Evolutionary conservation across 2,888 invertebrate species (phyloP).

Genomic region (Drosophila antonietae): DNA sequence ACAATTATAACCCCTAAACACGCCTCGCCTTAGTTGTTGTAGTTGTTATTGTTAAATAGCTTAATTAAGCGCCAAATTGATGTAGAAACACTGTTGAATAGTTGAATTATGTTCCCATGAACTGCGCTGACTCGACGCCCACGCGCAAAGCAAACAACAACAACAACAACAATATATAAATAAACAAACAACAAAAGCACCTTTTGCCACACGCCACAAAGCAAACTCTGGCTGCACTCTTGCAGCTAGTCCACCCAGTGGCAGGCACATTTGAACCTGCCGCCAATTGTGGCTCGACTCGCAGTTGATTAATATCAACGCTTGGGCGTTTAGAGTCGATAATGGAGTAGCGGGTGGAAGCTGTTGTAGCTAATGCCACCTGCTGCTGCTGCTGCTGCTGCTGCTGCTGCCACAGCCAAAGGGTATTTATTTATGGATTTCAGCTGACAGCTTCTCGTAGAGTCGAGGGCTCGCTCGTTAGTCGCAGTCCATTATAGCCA

Average conservation of each 20-base stretch:
- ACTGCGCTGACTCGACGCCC: conserved; percentile 64
- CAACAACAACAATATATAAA: conserved; percentile 9
- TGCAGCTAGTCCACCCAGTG: conserved; percentile 50
- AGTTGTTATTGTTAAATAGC: conserved; percentile 59
- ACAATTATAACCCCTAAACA: conserved; percentile 17
- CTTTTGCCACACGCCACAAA: conserved; percentile 65
- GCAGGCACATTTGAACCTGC: conserved; percentile 62
- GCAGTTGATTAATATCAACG: conserved; percentile 70
- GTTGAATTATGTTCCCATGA: conserved; percentile 63
- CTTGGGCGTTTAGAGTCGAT: conserved; percentile 22
- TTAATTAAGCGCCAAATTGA: conserved; percentile 67
- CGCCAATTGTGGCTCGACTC: conserved; percentile 38
- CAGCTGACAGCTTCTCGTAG: not conserved
- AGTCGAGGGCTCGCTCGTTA: conserved; percentile 16
- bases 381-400: conserved; percentile 1
- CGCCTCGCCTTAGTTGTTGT: conserved; percentile 16
- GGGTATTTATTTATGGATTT: conserved; percentile 10
- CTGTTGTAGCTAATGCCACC: conserved; percentile 5
- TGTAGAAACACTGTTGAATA: conserved; percentile 47
- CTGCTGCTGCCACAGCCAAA: conserved; percentile 1
- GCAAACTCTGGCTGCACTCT: not conserved
- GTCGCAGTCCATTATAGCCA: conserved; percentile 43
- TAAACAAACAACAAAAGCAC: conserved; percentile 14
- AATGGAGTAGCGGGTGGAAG: conserved; percentile 30
- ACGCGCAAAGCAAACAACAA: conserved; percentile 49